Percentiles rank a stretch among this genome's conserved stretches.
Evolutionary conservation across 2,113 vertebrate genomes (phyloP).

Genomic region (Phrynosoma platyrhinos): DNA sequence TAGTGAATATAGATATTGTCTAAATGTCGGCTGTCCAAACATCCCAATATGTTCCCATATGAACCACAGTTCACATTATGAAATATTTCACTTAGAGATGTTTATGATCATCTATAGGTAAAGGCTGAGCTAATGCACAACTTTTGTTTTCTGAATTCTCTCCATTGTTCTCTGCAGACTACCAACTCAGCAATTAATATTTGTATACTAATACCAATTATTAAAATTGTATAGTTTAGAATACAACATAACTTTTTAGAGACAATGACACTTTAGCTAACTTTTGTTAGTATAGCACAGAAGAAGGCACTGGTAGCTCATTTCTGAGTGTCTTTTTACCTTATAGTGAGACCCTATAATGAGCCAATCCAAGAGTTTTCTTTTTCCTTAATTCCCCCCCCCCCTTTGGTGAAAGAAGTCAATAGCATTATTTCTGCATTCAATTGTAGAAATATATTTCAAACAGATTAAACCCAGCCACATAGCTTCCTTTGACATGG

Average conservation of each 20-base stretch:
- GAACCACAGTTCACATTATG: neutral
- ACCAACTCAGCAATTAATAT: neutral
- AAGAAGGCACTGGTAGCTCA: no score
- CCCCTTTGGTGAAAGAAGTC: neutral
- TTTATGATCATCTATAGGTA: neutral
- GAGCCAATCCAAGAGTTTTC: no score
- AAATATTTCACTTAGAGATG: slow-evolving; percentile 14
- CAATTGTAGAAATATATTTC: neutral
- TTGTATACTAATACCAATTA: neutral
- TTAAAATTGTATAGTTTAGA: neutral
- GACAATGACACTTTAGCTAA: no score
- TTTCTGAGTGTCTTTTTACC: no score
- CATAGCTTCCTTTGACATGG: neutral
- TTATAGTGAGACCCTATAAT: no score
- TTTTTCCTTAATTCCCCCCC: no score
- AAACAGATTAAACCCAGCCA: no score
- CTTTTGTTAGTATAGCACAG: no score
- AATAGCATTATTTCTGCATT: neutral
- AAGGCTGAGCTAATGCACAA: neutral
- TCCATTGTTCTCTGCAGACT: neutral
- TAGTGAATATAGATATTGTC: neutral
- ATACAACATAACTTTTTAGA: no score
- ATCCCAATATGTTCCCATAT: neutral
- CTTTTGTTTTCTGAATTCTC: neutral
- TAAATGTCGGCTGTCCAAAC: neutral